These are phyloP conservation scores for Lampris incognitus DNA, from an alignment of 2,113 vertebrate species.

Conservation along the genomic window DNA sequence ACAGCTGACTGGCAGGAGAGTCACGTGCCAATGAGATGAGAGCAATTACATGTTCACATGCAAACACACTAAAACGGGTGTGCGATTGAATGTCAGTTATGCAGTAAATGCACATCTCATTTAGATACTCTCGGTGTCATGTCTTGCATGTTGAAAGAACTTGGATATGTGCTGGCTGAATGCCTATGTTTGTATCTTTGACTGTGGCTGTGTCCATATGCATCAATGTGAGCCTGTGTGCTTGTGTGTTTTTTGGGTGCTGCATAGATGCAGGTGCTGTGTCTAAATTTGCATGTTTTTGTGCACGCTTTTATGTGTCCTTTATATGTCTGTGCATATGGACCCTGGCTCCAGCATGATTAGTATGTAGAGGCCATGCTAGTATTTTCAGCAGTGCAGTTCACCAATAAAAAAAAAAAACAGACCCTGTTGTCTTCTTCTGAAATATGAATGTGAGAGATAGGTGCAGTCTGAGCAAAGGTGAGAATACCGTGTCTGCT, in stretches of 20 bases:
- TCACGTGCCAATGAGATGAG: too few relatives aligned
- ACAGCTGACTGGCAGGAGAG: too few relatives aligned
- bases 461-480: slow-evolving; percentile 67
- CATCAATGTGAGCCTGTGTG: slow-evolving; percentile 7
- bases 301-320: background rate
- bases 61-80: too few relatives aligned
- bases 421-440: slow-evolving; percentile 42
- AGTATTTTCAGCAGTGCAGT: slow-evolving; percentile 46
- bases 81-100: too few relatives aligned
- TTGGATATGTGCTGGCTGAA: too few relatives aligned
- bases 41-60: too few relatives aligned
- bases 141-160: too few relatives aligned
- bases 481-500: slow-evolving; percentile 65
- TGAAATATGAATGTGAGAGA: slow-evolving; percentile 72
- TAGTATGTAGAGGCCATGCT: slow-evolving; percentile 52
- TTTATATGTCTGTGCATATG: slow-evolving; percentile 7
- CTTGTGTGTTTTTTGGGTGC: slow-evolving; percentile 5
- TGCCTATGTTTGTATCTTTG: too few relatives aligned
- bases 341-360: slow-evolving; percentile 33
- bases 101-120: too few relatives aligned
- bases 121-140: too few relatives aligned
- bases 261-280: background rate
- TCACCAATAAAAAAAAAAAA: slow-evolving; percentile 65
- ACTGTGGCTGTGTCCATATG: too few relatives aligned
- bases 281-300: background rate